phyloP scores from a whole-genome alignment of 2,113 vertebrate species.

The Gambusia holbrooki region DNA sequence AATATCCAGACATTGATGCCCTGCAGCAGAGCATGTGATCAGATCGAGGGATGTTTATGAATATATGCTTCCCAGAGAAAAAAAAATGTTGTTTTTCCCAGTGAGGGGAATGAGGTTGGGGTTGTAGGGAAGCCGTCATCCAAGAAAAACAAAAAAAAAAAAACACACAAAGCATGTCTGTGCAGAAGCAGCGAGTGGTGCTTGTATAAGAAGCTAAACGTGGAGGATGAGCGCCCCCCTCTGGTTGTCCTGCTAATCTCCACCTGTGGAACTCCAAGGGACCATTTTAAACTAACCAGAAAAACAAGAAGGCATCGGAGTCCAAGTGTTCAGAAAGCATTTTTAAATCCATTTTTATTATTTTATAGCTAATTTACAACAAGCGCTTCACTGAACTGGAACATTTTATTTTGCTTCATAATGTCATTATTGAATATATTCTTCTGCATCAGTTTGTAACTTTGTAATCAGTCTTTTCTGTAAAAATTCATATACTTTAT shows the following conservation, averaged over 20 bases:
- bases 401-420: constrained; percentile 83
- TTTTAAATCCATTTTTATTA: constrained; percentile 83
- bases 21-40: constrained; percentile 16
- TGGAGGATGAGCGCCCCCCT: constrained; percentile 57
- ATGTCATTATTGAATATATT: constrained; percentile 82
- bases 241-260: constrained; percentile 26
- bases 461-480: constrained; percentile 78
- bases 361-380: constrained; percentile 88
- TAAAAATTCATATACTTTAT: constrained; percentile 84
- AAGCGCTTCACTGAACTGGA: constrained; percentile 87
- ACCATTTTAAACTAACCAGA: constrained; percentile 3
- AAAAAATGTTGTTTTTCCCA: constrained; percentile 57
- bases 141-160: background rate
- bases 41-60: constrained; percentile 43
- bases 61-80: constrained; percentile 65
- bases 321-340: constrained; percentile 72
- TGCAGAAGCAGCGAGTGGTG: constrained; percentile 32
- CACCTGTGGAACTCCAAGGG: constrained; percentile 17
- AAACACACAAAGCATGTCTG: constrained; percentile 17
- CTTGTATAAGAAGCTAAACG: constrained; percentile 34
- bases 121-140: constrained; percentile 11
- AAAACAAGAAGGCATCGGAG: constrained; percentile 37
- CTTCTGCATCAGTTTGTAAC: constrained; percentile 80
- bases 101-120: constrained; percentile 27
- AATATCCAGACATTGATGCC: constrained; percentile 1